phyloP scores from a whole-genome alignment of 2,113 vertebrate genomes.

The Clarias macrocephalus region DNA sequence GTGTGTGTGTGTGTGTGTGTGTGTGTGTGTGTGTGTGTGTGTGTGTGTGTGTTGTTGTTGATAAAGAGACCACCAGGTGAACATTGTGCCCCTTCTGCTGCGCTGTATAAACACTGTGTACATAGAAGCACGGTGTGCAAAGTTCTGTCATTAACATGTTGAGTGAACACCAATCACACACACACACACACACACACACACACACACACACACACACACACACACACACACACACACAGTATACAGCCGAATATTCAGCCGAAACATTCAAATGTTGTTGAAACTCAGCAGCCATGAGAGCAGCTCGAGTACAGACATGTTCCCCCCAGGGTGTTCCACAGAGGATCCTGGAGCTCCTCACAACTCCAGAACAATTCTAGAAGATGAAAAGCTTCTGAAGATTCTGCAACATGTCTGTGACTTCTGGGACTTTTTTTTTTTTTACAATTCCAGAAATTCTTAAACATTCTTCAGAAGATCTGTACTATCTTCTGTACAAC shows the following conservation, averaged over 20 bases:
- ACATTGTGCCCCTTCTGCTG: background rate
- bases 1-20: background rate
- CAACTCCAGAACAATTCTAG: background rate
- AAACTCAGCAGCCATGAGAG: background rate
- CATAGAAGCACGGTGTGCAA: background rate
- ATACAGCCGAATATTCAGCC: no score
- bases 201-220: conserved; percentile 9
- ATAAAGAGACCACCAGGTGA: background rate
- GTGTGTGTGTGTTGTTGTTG: conserved; percentile 6
- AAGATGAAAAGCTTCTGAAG: background rate
- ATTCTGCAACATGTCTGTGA: background rate
- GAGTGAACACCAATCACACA: background rate
- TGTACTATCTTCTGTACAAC: no score
- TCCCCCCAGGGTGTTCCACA: background rate
- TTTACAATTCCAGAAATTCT: no score
- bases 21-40: conserved; percentile 11
- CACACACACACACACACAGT: conserved; percentile 6
- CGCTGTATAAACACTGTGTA: background rate
- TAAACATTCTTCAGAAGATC: no score
- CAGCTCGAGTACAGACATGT: background rate
- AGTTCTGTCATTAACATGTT: background rate
- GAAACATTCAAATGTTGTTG: background rate
- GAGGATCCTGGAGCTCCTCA: background rate
- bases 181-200: conserved; percentile 10
- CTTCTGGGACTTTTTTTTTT: no score